Base-by-base conservation (phyloP, 2,797 vertebrate genomes). In the Threskiornis aethiopicus region DNA sequence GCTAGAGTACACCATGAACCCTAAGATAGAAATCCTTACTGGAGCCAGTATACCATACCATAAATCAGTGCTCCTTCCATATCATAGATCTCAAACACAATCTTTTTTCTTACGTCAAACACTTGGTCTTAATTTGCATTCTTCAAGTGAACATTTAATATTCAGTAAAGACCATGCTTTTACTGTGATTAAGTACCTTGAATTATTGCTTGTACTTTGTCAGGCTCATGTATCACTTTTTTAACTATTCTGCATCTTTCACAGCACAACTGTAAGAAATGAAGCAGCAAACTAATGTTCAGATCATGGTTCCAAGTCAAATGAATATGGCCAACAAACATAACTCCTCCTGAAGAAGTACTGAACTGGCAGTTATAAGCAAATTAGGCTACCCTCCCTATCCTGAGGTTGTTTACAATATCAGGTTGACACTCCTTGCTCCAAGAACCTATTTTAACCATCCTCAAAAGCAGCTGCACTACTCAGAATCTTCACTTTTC, bases 121-220 rank as follows among this genome's bases (percentile, higher is more conserved):
- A 81, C 33, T 37, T 19, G 14, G 41, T 66, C 76, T 65, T 85
- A 69, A 37, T 87, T 88, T 29, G 20, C 59, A 92, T 76, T 84
- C 64, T 83, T 93, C 89, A 66, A 78, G n/a, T 29, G n/a, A 94
- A 76, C 67, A 93, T 72, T 83, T 65, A 89, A 88, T 49, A 87
- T 31, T 73, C 71, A 84, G 59, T 81, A 80, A 93, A 95, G 46
- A 73, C 8, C 12, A 46, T 2, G 11, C 44, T 80, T 94, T 69
- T 58, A 73, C 33, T 58, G 26, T 64, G 65, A 94, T 91, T 89
- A 94, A 93, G n/a, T 15, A 70, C 41, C 42, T 33, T 81, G 39
- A 93, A 75, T 73, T 78, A 93, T 16, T 91, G 42, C 37, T 83
- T 69, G 11, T 49, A 52, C 46, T 95, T 78, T 87, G 29, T 78